Base-by-base conservation (phyloP, 1,140 invertebrate species). In the Pomacea maculata region DNA sequence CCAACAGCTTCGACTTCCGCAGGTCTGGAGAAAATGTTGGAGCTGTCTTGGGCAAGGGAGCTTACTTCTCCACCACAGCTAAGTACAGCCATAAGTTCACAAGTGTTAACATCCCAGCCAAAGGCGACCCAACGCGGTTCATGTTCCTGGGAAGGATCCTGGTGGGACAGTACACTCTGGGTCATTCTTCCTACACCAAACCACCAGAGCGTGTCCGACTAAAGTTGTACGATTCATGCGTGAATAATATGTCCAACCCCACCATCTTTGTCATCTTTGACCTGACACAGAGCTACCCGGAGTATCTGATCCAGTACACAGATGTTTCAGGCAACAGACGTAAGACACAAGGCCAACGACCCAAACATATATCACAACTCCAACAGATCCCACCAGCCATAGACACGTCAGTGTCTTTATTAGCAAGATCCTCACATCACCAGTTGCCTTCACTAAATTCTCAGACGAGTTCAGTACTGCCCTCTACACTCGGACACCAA, bases 191-290 rank as follows among this genome's bases (percentile, higher is more conserved):
- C 34, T 86, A 85, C 77, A 79, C 82, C 25, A 80, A 84, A 9
- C 87, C 87, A 6, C 88, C 89, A 19, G 85, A 82, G 12, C 85
- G 84, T 78, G 84, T 83, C 63, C 76, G 82, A 0, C 75, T 76
- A 15, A 82, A 87, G 17, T 64, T 87, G 74, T 90, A 86, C 77
- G 87, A 90, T 54, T 89, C 88, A 0, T 88, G 87, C 78, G 89
- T 90, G 54, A 81, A 90, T 75, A 78, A 86, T 68, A 63, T 83
- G 6, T 15, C 25, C 2, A 83, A 85, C 67, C 88, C 89, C 6
- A 80, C 52, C 55, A 89, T 89, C 21, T 88, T 84, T 83, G 86
- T 90, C 67, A 85, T 89, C 29, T 90, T 89, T 78, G 83, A 86
- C 4, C 78, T 85, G 73, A 82, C 85, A 29, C 88, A 89, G 79